Evolutionary conservation across 2,113 vertebrate species (phyloP).

Genomic region (Platanista minor): DNA sequence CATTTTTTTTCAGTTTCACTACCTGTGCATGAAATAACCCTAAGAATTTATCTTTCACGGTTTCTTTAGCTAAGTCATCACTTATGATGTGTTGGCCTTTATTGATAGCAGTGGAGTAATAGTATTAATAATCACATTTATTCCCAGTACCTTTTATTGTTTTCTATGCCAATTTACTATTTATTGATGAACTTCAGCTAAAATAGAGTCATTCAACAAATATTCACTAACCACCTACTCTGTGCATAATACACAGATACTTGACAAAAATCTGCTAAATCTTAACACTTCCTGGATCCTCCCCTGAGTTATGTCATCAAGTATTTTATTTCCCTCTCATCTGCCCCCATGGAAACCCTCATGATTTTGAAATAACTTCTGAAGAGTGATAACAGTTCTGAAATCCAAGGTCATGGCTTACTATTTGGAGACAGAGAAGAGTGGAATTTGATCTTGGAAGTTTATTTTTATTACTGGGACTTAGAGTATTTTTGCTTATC

Average conservation of each 20-base stretch:
- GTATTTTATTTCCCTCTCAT: neutral
- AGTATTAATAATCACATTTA: neutral
- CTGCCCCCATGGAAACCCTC: neutral
- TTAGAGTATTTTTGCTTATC: neutral
- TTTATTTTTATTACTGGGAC: neutral
- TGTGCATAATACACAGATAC: neutral
- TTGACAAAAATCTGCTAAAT: neutral
- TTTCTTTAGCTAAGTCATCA: neutral
- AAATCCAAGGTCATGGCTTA: neutral
- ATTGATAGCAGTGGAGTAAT: neutral
- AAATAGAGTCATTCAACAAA: constrained; percentile 6
- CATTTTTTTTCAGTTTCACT: neutral
- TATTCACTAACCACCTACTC: neutral
- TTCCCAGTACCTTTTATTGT: neutral
- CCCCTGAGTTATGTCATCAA: neutral
- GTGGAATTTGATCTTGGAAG: constrained; percentile 14
- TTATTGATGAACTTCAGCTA: neutral
- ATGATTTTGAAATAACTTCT: neutral
- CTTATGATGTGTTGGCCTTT: neutral
- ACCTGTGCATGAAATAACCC: neutral
- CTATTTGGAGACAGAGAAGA: neutral
- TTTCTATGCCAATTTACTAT: neutral
- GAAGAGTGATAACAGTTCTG: neutral
- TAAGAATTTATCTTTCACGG: neutral
- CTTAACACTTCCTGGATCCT: neutral